Base-by-base conservation (phyloP, 2,797 vertebrate genomes). In the Pitangus sulphuratus region DNA sequence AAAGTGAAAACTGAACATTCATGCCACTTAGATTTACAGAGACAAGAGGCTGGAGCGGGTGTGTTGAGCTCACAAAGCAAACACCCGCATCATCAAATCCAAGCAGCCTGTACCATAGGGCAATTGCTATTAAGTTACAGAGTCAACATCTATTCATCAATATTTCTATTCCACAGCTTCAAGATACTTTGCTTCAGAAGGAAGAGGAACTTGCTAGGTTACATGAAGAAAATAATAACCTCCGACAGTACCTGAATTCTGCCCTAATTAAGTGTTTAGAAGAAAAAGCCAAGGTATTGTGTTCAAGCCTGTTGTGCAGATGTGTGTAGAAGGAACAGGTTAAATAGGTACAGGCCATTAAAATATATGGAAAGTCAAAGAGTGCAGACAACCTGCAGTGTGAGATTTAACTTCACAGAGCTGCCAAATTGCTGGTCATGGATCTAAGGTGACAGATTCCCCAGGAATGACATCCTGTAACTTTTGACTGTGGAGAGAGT, bases 171-270 rank as follows among this genome's bases (percentile, higher is more conserved):
- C 90, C 85, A 64, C 95, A 99, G 99, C 99, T 99, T 21, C 99
- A 99, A 97, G 99, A 99, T 92, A 98, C 98, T 21, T 96, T 99
- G 94, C 96, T 99, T 82, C 99, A 99, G 98, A 99, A 98, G 92
- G 99, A 99, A 92, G 99, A 99, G 97, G 98, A 99, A 97, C 98
- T 99, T 88, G 98, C 98, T 79, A 96, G 98, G 47, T 97, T 99
- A 64, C 99, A 99, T 61, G 98, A 99, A 85, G 99, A 99, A 96
- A 99, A 99, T 97, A 98, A 97, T 95, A 98, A 99, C 85, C 98
- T 99, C 50, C 98, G 98, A 95, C 98, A 98, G 88, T 99, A 99
- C 97, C 97, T 99, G 95, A 98, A 97, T 97, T 99, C 99, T 18
- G 98, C 99, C 12, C 98, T 99, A 79, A 98, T 99, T 75, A 99